A percentile compares a stretch with the other conserved stretches of the same genome.
These are phyloP conservation scores for Nomada ferruginata DNA, from an alignment of 2,888 invertebrate species.

Conservation along the genomic window DNA sequence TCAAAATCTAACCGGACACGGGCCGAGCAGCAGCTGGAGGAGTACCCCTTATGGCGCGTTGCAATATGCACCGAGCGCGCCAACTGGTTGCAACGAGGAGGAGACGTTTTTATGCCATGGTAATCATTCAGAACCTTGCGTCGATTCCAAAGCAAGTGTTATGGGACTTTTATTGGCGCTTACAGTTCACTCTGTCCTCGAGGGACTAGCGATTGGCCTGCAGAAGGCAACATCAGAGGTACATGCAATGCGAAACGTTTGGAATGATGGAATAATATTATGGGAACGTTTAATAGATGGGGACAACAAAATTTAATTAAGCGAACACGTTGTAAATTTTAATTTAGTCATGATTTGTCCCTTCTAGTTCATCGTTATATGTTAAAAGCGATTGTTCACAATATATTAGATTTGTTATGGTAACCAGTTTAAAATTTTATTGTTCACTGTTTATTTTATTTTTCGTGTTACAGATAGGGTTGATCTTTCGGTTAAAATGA, in stretches of 20 bases:
- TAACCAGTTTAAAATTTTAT: neutral
- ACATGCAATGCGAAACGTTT: slow-evolving; percentile 41
- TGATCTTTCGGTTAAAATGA: neutral
- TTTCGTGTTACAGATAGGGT: neutral
- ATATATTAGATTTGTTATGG: neutral
- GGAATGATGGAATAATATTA: neutral
- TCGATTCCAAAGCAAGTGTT: slow-evolving; percentile 87
- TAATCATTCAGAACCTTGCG: slow-evolving; percentile 88
- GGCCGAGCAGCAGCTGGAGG: slow-evolving; percentile 24
- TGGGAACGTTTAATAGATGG: too few species aligned
- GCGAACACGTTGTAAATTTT: too few species aligned
- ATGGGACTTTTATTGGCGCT: slow-evolving; percentile 90
- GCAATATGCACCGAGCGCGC: slow-evolving; percentile 42
- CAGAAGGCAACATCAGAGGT: slow-evolving; percentile 88
- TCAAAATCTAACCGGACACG: slow-evolving; percentile 35
- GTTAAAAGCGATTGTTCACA: too few species aligned
- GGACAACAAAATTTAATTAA: too few species aligned
- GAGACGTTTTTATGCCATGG: slow-evolving; percentile 87
- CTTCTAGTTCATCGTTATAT: too few species aligned
- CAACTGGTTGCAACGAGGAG: slow-evolving; percentile 81
- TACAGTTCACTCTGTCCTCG: slow-evolving; percentile 91
- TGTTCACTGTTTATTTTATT: neutral
- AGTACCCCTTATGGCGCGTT: slow-evolving; percentile 61
- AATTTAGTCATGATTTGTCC: too few species aligned
- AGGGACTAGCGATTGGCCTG: slow-evolving; percentile 93